A percentile compares a stretch with the other conserved stretches of the same genome.
phyloP scores from a whole-genome alignment of 2,888 invertebrate species.

The Latrodectus hesperus region DNA sequence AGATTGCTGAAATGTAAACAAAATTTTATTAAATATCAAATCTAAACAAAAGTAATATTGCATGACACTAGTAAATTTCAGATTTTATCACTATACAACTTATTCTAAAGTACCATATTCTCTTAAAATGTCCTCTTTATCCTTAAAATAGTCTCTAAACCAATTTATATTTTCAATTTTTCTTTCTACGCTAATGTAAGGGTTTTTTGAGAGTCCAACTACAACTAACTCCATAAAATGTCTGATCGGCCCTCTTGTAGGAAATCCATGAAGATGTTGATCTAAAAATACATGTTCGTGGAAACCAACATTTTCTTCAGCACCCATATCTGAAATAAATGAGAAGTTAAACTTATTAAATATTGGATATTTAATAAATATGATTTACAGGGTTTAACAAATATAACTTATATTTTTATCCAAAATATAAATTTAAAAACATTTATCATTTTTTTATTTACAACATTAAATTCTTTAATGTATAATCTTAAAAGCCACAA shows the following conservation, averaged over 20 bases:
- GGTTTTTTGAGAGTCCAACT: slow-evolving; percentile 94
- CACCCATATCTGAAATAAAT: slow-evolving; percentile 75
- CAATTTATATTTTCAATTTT: slow-evolving; percentile 92
- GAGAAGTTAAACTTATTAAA: too few species aligned
- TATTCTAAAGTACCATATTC: slow-evolving; percentile 79
- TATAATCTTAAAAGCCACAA: neutral
- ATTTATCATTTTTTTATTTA: neutral
- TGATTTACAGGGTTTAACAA: neutral
- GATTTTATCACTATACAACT: slow-evolving; percentile 26
- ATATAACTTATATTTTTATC: neutral
- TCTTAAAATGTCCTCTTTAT: slow-evolving; percentile 83
- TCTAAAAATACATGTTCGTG: slow-evolving; percentile 96
- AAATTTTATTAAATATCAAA: too few species aligned
- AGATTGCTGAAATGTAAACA: too few species aligned
- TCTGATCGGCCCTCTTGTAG: slow-evolving; percentile 89
- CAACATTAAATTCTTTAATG: neutral
- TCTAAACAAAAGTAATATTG: too few species aligned
- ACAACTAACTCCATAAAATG: slow-evolving; percentile 98
- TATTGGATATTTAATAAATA: neutral
- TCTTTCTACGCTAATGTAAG: slow-evolving; percentile 88
- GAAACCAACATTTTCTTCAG: slow-evolving; percentile 82
- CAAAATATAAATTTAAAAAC: neutral
- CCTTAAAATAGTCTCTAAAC: slow-evolving; percentile 91
- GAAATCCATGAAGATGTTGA: slow-evolving; percentile 91
- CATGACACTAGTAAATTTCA: too few species aligned